Evolutionary conservation across 2,888 invertebrate species (phyloP), one percentile per base, ranked within the genome.

Genomic region (Conomelus anceps): DNA sequence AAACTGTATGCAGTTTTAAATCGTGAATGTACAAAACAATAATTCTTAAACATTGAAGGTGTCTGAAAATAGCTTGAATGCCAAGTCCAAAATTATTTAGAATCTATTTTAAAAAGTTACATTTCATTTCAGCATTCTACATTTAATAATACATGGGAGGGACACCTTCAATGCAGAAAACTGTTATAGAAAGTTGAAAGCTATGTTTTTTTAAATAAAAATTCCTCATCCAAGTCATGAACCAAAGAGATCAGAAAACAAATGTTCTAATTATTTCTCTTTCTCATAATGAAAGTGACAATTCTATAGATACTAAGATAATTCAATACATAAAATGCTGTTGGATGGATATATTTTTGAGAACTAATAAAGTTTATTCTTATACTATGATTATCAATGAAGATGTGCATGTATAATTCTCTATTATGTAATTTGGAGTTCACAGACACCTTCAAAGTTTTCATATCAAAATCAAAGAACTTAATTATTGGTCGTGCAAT

Each of bases 111-210:
- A 87, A 29, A 22, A 13, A 63, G 63, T 26, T 41, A 23, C 26
- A 85, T 34, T 85, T n/a, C n/a, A 84, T 85, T 20, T 17, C 22
- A 22, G 29, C 22, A 29, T 22, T 63, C 63, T 63, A 6, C n/a
- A 6, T 6, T 34, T 4, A 34, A 34, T 34, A 23, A 1, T 23
- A 22, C 1, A 63, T 22, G 88, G 84, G 88, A 84, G 88, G 84
- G 88, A 84, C 41, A 88, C 63, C 88, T 88, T 41, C 84, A 41
- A 88, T 88, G 84, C 88, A 22, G 84, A 84, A 23, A 88, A 6
- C 22, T 34, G n/a, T 63, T 63, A 63, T n/a, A n/a, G 7, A 63
- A 63, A 63, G n/a, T 63, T n/a, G 20, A 63, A n/a, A 63, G 7
- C 63, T n/a, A 63, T 1, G 20, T n/a, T n/a, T 63, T 63, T 63